Conservation (phyloP, 1,140 invertebrate genomes). For the Heterodera carotae region DNA sequence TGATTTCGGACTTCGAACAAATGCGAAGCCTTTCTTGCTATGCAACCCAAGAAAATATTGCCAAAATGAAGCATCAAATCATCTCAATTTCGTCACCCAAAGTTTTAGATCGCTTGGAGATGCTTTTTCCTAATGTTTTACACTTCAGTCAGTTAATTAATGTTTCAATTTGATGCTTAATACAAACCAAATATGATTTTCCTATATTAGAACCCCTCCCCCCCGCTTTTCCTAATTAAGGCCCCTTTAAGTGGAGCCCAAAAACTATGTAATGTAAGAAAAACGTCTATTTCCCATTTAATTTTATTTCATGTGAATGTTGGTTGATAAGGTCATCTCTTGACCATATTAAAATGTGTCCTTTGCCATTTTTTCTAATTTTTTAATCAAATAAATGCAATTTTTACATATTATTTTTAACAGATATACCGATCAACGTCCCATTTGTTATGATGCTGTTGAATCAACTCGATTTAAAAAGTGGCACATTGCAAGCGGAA, state of each 20-base stretch:
- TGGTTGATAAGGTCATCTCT: too few relatives aligned
- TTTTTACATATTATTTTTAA: not conserved
- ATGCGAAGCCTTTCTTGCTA: not conserved
- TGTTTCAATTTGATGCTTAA: too few relatives aligned
- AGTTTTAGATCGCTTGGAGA: not conserved
- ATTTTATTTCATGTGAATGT: too few relatives aligned
- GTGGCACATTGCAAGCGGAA: not conserved
- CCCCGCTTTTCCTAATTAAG: too few relatives aligned
- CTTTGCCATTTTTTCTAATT: too few relatives aligned
- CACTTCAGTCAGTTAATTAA: not conserved
- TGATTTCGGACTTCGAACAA: not conserved
- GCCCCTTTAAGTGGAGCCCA: too few relatives aligned
- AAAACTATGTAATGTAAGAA: too few relatives aligned
- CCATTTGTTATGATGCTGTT: not conserved
- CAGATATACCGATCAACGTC: not conserved
- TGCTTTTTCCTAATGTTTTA: not conserved
- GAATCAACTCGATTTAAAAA: not conserved
- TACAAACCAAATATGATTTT: too few relatives aligned
- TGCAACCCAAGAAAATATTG: not conserved
- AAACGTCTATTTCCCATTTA: too few relatives aligned
- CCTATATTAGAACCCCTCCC: too few relatives aligned
- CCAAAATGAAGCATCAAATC: not conserved
- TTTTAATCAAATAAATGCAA: not conserved
- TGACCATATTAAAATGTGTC: too few relatives aligned
- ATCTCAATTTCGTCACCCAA: not conserved